Evolutionary conservation across 1,140 invertebrate genomes (phyloP).

Genomic region (Octopus sinensis): DNA sequence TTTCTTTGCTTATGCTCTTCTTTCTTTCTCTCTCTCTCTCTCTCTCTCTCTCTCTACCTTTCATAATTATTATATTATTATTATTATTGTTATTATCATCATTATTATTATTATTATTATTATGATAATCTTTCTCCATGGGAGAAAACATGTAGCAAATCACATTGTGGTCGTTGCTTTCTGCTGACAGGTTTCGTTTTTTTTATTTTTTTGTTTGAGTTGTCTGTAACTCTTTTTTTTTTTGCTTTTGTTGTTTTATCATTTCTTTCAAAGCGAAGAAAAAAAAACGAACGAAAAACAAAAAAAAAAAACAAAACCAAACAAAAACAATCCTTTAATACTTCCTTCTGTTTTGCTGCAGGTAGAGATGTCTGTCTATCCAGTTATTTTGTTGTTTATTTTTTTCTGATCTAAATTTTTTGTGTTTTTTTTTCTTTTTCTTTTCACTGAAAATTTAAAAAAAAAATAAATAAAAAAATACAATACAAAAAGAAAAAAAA

Average conservation of each 20-base stretch:
- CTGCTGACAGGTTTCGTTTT: neutral
- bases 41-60: neutral
- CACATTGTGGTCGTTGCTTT: constrained; percentile 7
- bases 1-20: too few species aligned
- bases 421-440: too few species aligned
- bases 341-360: neutral
- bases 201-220: neutral
- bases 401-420: too few species aligned
- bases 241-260: too few species aligned
- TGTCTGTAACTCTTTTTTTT: too few species aligned
- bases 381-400: neutral
- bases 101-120: neutral
- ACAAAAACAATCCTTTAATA: neutral
- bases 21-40: neutral
- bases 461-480: too few species aligned
- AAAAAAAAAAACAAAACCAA: too few species aligned
- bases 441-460: too few species aligned
- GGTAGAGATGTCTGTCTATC: constrained; percentile 4
- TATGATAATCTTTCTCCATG: constrained; percentile 8
- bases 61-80: neutral
- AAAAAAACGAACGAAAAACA: too few species aligned
- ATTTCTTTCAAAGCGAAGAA: too few species aligned
- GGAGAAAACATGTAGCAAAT: neutral
- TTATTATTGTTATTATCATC: neutral
- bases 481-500: neutral